Base-by-base conservation (phyloP, 2,113 vertebrate species). In the Poicephalus meyeri region DNA sequence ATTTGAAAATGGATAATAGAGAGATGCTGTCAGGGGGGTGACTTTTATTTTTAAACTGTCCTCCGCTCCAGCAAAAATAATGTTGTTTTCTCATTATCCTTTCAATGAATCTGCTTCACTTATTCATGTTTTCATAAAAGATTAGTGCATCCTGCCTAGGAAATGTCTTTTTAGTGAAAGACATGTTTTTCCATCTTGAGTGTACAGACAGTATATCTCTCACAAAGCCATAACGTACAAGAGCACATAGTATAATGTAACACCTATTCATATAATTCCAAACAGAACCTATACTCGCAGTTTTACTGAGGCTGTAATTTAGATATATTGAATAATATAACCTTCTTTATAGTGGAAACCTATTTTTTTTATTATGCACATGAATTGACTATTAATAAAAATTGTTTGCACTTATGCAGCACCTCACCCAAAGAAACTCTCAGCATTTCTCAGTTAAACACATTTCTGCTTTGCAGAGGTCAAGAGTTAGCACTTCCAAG, bases 381-480 rank as follows among this genome's bases (percentile, higher is more conserved):
- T 96, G 86, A 95, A 96, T 46, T 90, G 76, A 88, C 79, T 96
- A 70, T 95, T 93, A 96, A 95, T 96, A 96, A 92, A 97, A 97
- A 88, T 37, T 52, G 60, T 86, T 97, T 89, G 58, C 49, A 79
- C 56, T 93, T 95, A 85, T 0, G 14, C 23, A 72, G 56, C 50
- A 81, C 42, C 55, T 94, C 39, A 80, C 19, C 15, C 23, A 39
- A 42, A 72, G 66, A 80, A 74, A 80, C 12, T 33, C 65, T 33
- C 7, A 61, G 55, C 65, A 60, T 83, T 86, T 88, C 72, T 86
- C 46, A 61, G 49, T 28, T 25, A 90, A 88, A 86, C 17, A 53
- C 6, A 33, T 29, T 63, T 77, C 37, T 73, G 13, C 46, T 93
- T 83, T 46, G 31, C 46, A 78, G 23, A 78, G 39, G 37, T 68